Conservation (phyloP, 2,888 invertebrate species). For the Conomelus anceps region DNA sequence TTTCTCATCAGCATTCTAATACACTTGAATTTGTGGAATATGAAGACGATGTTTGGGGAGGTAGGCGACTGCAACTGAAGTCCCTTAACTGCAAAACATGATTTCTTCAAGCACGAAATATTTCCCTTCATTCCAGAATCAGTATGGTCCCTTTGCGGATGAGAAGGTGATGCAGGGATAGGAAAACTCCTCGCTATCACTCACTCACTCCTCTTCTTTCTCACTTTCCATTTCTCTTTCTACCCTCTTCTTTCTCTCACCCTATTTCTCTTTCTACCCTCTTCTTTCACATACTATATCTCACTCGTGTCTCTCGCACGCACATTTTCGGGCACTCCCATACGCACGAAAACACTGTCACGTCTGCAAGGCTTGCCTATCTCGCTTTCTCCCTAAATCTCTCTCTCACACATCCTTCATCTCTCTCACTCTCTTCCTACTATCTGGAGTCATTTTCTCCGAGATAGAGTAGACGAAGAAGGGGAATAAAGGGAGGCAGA, state of each 20-base stretch:
- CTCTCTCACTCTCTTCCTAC: not conserved
- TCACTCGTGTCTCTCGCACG: not conserved
- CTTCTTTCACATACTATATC: not conserved
- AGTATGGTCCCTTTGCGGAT: constrained; percentile 21
- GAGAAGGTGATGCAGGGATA: not conserved
- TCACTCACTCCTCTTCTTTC: not conserved
- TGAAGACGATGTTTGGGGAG: constrained; percentile 14
- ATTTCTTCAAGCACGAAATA: constrained; percentile 24
- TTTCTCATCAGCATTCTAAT: constrained; percentile 3
- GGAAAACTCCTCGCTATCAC: not conserved
- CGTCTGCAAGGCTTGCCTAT: not conserved
- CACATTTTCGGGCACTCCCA: not conserved
- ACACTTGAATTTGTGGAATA: constrained; percentile 8
- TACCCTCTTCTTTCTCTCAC: not conserved
- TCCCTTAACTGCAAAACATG: constrained; percentile 26
- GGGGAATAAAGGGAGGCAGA: not conserved
- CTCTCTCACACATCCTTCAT: not conserved
- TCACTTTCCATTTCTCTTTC: not conserved
- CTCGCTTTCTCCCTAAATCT: not conserved
- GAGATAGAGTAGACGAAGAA: not conserved
- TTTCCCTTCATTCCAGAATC: constrained; percentile 24
- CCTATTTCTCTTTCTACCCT: constrained; percentile 24
- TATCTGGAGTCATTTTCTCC: not conserved
- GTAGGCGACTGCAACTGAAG: not conserved
- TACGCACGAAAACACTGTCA: not conserved